phyloP scores from a whole-genome alignment of 1,140 invertebrate genomes.

The Drosophila murphyi region DNA sequence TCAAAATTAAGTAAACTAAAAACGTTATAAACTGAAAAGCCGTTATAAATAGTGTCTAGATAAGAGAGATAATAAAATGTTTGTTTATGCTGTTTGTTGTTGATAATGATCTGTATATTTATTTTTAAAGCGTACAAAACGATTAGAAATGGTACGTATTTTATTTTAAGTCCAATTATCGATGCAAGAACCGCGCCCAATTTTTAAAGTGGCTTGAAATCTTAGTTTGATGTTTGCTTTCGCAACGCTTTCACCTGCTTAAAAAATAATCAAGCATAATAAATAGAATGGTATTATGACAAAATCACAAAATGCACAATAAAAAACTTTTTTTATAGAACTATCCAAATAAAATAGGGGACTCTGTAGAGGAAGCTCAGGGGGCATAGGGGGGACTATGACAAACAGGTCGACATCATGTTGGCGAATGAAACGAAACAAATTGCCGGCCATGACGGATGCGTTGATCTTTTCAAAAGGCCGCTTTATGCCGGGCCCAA shows the following conservation, averaged over 20 bases:
- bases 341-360: background rate
- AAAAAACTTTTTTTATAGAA: slow-evolving; percentile 4
- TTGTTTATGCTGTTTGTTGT: background rate
- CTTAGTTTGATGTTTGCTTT: background rate
- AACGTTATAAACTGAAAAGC: no score
- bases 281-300: background rate
- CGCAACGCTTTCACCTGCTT: background rate
- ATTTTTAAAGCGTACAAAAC: background rate
- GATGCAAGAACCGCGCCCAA: background rate
- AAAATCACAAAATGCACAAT: background rate
- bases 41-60: no score
- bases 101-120: background rate
- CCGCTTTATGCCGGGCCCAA: slow-evolving; percentile 25
- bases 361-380: background rate
- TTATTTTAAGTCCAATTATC: background rate
- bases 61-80: background rate
- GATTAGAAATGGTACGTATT: background rate
- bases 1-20: no score
- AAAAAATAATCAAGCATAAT: slow-evolving; percentile 5
- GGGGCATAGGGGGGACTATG: background rate
- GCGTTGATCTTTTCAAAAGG: slow-evolving; percentile 51
- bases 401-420: slow-evolving; percentile 16
- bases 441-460: slow-evolving; percentile 70
- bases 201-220: background rate
- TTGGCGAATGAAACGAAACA: slow-evolving; percentile 42